These are phyloP conservation scores for Ciconia maguari DNA, from an alignment of 2,113 vertebrate species.

Conservation along the genomic window DNA sequence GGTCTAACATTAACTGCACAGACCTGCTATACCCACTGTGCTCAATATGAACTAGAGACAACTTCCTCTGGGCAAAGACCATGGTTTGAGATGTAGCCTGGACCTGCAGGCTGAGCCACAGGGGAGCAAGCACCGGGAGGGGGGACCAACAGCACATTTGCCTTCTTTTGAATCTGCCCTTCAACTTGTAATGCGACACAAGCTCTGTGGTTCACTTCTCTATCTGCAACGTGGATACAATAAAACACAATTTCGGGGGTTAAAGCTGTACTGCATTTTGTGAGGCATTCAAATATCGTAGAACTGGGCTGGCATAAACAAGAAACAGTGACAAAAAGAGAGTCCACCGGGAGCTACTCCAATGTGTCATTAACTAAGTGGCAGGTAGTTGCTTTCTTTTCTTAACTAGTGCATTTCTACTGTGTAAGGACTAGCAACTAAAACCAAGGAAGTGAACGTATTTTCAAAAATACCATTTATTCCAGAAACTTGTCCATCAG, in stretches of 20 bases:
- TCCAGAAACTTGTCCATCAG: background rate
- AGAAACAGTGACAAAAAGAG: background rate
- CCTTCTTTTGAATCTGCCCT: background rate
- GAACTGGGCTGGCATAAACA: background rate
- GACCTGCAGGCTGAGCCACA: background rate
- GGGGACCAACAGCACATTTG: fast-evolving
- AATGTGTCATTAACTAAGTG: background rate
- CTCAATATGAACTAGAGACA: background rate
- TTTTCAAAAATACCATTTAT: background rate
- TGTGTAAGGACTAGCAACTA: background rate
- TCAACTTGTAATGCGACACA: fast-evolving
- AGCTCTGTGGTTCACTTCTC: background rate
- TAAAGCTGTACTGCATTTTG: background rate
- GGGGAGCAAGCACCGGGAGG: fast-evolving
- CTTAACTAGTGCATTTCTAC: background rate
- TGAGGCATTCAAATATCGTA: background rate
- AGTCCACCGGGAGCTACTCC: background rate
- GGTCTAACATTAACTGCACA: background rate
- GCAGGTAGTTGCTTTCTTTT: background rate
- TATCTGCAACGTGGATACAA: background rate
- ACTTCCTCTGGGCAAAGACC: background rate
- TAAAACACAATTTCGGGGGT: background rate
- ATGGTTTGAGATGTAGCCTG: background rate
- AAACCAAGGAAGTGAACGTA: background rate
- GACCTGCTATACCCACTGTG: background rate